These are phyloP conservation scores for Grallaria varia DNA, from an alignment of 2,113 vertebrate genomes.

Conservation along the genomic window DNA sequence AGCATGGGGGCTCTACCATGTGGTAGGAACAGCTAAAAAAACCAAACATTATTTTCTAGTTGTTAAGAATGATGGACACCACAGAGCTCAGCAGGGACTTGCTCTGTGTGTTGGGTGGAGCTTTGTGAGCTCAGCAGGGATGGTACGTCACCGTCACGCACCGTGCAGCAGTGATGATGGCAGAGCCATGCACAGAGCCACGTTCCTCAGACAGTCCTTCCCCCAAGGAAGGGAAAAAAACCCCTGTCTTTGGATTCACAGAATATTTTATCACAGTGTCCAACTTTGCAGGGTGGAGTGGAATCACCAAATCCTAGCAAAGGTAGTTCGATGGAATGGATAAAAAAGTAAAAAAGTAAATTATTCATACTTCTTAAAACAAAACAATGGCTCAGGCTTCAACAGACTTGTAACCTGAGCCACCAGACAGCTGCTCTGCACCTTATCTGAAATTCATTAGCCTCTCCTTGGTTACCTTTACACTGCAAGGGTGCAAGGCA, in stretches of 20 bases:
- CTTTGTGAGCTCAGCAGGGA: not conserved
- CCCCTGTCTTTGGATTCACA: not conserved
- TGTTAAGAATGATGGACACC: not conserved
- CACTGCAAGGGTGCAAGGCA: not conserved
- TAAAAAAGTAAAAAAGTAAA: not conserved
- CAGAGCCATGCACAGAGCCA: not conserved
- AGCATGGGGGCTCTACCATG: not conserved
- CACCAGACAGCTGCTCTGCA: not conserved
- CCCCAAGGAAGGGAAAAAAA: not conserved
- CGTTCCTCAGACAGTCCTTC: not conserved
- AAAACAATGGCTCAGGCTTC: not conserved
- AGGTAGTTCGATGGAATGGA: not conserved
- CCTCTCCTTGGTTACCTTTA: not conserved
- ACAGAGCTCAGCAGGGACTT: not conserved
- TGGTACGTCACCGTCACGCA: rapidly evolving
- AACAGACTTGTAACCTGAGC: not conserved
- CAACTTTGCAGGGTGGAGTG: rapidly evolving
- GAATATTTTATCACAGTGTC: not conserved
- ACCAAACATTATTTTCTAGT: rapidly evolving
- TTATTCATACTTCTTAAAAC: not conserved
- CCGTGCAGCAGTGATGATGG: too few relatives aligned
- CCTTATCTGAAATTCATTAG: slow-evolving; percentile 25
- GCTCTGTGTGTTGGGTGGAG: not conserved
- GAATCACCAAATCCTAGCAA: not conserved
- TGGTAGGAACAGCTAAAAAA: not conserved